Percentiles rank a stretch among this genome's conserved stretches.
Conservation (phyloP, 1,140 invertebrate genomes). For the Oncopodura yosiiana region DNA sequence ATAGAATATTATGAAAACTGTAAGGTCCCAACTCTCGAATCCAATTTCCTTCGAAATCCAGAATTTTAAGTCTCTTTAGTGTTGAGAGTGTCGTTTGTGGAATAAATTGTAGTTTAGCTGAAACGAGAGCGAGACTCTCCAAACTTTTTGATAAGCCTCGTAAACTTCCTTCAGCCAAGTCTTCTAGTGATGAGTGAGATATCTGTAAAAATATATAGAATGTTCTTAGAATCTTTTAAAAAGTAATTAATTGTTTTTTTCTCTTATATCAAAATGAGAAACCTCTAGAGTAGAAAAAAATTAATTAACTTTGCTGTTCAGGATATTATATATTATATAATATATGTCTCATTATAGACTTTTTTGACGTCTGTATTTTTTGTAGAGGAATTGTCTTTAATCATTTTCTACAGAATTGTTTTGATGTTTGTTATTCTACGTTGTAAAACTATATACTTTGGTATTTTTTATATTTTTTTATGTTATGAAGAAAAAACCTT, state of each 20-base stretch:
- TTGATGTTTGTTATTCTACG: too few relatives aligned
- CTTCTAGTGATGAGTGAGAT: constrained; percentile 65
- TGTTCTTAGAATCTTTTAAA: constrained; percentile 46
- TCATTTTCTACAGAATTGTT: too few relatives aligned
- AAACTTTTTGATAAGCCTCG: constrained; percentile 59
- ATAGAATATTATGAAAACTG: constrained; percentile 69
- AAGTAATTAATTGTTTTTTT: constrained; percentile 64
- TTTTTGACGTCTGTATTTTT: too few relatives aligned
- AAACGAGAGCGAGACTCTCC: constrained; percentile 68
- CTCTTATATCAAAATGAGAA: constrained; percentile 55
- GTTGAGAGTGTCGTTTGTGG: constrained; percentile 68
- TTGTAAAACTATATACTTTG: too few relatives aligned
- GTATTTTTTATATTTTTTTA: too few relatives aligned
- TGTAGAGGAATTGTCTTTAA: too few relatives aligned
- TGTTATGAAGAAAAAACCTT: too few relatives aligned
- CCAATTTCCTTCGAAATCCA: constrained; percentile 77
- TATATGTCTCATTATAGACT: too few relatives aligned
- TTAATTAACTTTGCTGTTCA: constrained; percentile 68
- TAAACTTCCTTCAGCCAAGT: constrained; percentile 63
- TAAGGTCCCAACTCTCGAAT: constrained; percentile 73
- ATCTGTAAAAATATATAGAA: constrained; percentile 36
- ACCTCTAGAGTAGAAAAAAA: constrained; percentile 57
- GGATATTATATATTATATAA: too few relatives aligned
- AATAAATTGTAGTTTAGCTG: constrained; percentile 64
- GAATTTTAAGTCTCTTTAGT: constrained; percentile 56